Evolutionary conservation across 2,797 vertebrate genomes (phyloP).

Genomic region (Sebastiscus albofasciatus): DNA sequence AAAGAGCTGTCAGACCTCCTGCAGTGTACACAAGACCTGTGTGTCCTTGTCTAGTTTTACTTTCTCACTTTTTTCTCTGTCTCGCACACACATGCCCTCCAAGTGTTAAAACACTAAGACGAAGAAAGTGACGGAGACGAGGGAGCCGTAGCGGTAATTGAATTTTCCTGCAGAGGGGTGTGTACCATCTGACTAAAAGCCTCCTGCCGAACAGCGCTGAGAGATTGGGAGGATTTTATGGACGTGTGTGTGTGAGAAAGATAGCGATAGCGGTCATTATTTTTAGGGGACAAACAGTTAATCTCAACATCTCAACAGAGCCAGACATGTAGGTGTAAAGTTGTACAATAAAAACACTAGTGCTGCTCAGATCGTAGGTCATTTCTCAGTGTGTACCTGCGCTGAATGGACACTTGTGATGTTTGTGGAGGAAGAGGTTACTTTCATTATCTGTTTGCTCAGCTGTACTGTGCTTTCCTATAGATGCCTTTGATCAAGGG

Average conservation of each 20-base stretch:
- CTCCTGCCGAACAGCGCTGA: background rate
- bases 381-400: background rate
- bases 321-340: constrained; percentile 30
- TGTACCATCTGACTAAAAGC: constrained; percentile 27
- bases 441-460: constrained; percentile 69
- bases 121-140: constrained; percentile 3
- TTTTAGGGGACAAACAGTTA: background rate
- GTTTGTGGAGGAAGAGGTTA: constrained; percentile 25
- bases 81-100: background rate
- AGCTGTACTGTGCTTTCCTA: constrained; percentile 51
- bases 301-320: background rate
- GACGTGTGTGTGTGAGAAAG: background rate
- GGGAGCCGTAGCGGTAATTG: background rate
- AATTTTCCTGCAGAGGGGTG: constrained; percentile 50
- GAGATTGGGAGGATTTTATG: constrained; percentile 3
- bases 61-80: background rate
- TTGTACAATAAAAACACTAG: constrained; percentile 21
- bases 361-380: background rate
- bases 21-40: background rate
- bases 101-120: background rate
- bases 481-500: constrained; percentile 58
- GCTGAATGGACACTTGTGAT: constrained; percentile 3
- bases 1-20: constrained; percentile 33
- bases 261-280: background rate
- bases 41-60: background rate